Conservation (phyloP, 2,888 invertebrate species). For the Lathronympha strigana region DNA sequence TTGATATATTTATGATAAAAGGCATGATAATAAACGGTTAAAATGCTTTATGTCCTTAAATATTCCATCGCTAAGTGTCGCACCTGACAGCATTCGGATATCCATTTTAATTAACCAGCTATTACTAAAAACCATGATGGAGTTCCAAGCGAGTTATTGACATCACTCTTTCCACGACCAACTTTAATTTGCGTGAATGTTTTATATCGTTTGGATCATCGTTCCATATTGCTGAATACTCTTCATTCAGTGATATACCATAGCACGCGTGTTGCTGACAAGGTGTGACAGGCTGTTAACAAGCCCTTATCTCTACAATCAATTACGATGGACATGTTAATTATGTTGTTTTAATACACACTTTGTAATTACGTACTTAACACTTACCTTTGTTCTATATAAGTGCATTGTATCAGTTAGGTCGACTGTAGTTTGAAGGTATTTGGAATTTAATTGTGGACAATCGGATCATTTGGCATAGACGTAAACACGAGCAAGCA, state of each 20-base stretch:
- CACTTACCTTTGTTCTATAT: conserved; percentile 48
- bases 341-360: conserved; percentile 66
- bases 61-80: conserved; percentile 34
- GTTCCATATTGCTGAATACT: conserved; percentile 40
- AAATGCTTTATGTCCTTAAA: conserved; percentile 19
- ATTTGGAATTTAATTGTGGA: conserved; percentile 41
- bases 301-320: conserved; percentile 64
- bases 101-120: conserved; percentile 34
- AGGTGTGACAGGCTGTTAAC: conserved; percentile 65
- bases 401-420: background rate
- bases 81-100: conserved; percentile 15
- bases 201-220: conserved; percentile 37
- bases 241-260: conserved; percentile 36
- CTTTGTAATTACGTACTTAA: conserved; percentile 56
- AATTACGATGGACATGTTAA: conserved; percentile 70
- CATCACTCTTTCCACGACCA: conserved; percentile 31
- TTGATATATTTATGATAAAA: background rate
- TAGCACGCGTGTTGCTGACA: conserved; percentile 50
- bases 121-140: conserved; percentile 34
- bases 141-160: conserved; percentile 33
- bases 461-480: conserved; percentile 50
- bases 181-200: conserved; percentile 39
- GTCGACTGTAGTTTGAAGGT: background rate
- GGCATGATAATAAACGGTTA: conserved; percentile 11
- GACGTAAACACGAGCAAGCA: conserved; percentile 63